These are phyloP conservation scores for Ascaphus truei DNA, from an alignment of 2,113 vertebrate genomes.

Conservation along the genomic window DNA sequence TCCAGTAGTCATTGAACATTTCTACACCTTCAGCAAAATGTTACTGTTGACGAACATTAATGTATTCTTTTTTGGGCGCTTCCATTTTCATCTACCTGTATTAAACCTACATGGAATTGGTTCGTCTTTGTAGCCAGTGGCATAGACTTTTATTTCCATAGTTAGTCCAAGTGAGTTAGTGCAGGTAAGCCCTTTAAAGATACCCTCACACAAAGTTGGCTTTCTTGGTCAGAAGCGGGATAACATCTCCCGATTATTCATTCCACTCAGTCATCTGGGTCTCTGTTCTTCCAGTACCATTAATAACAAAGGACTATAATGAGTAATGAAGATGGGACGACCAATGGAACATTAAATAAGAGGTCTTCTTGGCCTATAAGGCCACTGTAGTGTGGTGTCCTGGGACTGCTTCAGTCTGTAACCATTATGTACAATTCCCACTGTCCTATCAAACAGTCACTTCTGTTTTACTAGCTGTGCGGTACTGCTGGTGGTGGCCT, in stretches of 20 bases:
- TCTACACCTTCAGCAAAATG: neutral
- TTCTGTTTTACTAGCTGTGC: slow-evolving; percentile 97
- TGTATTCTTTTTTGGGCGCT: neutral
- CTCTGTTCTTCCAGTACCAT: neutral
- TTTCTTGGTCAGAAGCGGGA: slow-evolving; percentile 58
- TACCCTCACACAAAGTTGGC: slow-evolving; percentile 59
- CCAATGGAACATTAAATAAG: slow-evolving; percentile 52
- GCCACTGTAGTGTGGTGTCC: slow-evolving; percentile 53
- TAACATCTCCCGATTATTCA: neutral
- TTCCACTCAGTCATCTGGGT: neutral
- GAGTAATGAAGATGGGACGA: slow-evolving; percentile 16
- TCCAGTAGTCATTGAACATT: slow-evolving; percentile 30
- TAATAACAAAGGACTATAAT: slow-evolving; percentile 10
- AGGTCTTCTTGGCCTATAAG: slow-evolving; percentile 64
- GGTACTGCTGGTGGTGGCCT: slow-evolving; percentile 91
- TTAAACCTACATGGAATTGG: slow-evolving; percentile 4
- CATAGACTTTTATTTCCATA: neutral
- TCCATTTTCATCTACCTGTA: neutral
- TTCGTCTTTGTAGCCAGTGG: slow-evolving; percentile 22
- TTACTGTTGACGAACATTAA: neutral
- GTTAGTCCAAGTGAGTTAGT: slow-evolving; percentile 16
- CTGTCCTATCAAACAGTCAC: slow-evolving; percentile 86
- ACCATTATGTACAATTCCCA: slow-evolving; percentile 47
- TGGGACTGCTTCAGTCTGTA: slow-evolving; percentile 54
- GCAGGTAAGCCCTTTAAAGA: slow-evolving; percentile 67